Evolutionary conservation across 2,113 vertebrate genomes (phyloP).

Genomic region (Tachysurus vachellii): DNA sequence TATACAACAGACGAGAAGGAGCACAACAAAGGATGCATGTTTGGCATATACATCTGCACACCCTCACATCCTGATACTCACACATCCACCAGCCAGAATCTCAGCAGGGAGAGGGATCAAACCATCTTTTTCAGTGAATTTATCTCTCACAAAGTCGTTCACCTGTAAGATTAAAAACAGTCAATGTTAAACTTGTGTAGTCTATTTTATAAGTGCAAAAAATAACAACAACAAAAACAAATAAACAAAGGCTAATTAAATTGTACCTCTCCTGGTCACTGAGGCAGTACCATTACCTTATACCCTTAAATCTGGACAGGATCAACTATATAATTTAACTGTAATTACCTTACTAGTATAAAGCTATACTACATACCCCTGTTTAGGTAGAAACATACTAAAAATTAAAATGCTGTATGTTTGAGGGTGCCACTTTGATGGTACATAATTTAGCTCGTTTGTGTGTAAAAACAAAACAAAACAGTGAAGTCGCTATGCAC

Average conservation of each 20-base stretch:
- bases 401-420: neutral
- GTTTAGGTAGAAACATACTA: neutral
- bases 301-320: neutral
- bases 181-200: constrained; percentile 9
- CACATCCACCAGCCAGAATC: constrained; percentile 90
- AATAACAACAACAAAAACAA: neutral
- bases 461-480: neutral
- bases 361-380: neutral
- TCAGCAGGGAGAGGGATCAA: constrained; percentile 85
- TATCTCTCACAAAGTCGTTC: constrained; percentile 97
- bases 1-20: too few species aligned
- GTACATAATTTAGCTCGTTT: neutral
- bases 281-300: neutral
- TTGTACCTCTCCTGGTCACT: neutral
- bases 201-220: neutral
- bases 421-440: neutral
- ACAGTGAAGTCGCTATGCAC: neutral
- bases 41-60: neutral
- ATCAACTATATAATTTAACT: neutral
- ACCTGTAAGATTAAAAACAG: constrained; percentile 72
- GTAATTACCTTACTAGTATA: neutral
- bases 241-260: neutral
- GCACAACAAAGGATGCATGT: too few species aligned
- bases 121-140: constrained; percentile 85
- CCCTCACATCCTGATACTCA: constrained; percentile 73